phyloP scores from a whole-genome alignment of 2,113 vertebrate genomes.

The Lichenostomus cassidix region DNA sequence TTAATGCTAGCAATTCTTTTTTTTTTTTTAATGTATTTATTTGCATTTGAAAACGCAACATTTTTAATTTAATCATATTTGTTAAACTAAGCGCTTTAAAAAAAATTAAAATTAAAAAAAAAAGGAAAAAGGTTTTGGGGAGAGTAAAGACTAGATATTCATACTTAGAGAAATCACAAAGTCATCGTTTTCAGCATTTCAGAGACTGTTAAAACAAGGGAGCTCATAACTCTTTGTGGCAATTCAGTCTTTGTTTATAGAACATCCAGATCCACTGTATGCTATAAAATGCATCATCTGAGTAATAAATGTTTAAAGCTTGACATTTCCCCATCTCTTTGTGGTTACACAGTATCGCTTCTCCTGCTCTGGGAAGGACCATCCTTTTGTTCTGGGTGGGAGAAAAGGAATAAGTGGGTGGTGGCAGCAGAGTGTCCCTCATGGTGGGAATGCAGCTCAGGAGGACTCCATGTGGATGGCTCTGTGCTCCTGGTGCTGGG shows the following conservation, averaged over 20 bases:
- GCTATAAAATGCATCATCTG: conserved; percentile 55
- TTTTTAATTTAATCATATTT: conserved; percentile 68
- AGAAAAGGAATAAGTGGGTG: rapidly evolving
- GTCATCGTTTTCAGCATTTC: conserved; percentile 27
- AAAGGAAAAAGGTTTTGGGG: not conserved
- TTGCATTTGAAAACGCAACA: not conserved
- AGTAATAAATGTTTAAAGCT: conserved; percentile 67
- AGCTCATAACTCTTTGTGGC: conserved; percentile 42
- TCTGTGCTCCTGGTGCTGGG: rapidly evolving
- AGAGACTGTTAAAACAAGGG: conserved; percentile 20
- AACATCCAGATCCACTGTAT: conserved; percentile 61
- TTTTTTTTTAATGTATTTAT: conserved; percentile 48
- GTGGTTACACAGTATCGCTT: not conserved
- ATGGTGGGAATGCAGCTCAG: not conserved
- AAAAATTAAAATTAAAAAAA: not conserved
- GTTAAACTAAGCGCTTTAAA: conserved; percentile 48
- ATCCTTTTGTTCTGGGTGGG: not conserved
- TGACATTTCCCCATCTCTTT: conserved; percentile 35
- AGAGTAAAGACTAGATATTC: conserved; percentile 38
- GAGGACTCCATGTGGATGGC: not conserved
- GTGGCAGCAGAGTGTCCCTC: not conserved
- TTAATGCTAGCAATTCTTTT: not conserved
- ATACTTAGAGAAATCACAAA: not conserved
- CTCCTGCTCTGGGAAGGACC: not conserved
- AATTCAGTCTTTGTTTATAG: conserved; percentile 57